These are phyloP conservation scores for Drosophila austrosaltans DNA, from an alignment of 2,888 invertebrate genomes.

Conservation along the genomic window DNA sequence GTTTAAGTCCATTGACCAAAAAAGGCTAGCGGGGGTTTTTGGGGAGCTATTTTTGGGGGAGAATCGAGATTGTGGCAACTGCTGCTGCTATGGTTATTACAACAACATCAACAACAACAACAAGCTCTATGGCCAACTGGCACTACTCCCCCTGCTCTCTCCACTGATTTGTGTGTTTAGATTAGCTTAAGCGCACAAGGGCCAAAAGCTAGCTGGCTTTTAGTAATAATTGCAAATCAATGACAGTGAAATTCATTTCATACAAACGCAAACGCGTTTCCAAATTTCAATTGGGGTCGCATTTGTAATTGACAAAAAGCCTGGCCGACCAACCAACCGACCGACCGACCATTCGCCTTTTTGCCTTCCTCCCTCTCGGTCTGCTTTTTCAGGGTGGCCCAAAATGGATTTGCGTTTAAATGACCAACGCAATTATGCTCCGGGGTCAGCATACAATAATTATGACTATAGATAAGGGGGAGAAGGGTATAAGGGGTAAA, in stretches of 20 bases:
- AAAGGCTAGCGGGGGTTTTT: background rate
- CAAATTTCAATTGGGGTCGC: slow-evolving; percentile 58
- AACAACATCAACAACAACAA: background rate
- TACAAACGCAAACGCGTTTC: slow-evolving; percentile 51
- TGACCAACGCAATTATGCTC: slow-evolving; percentile 65
- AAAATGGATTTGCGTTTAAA: slow-evolving; percentile 52
- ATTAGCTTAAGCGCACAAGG: slow-evolving; percentile 35
- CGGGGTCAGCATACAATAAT: slow-evolving; percentile 5
- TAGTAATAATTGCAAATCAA: slow-evolving; percentile 76
- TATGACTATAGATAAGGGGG: background rate
- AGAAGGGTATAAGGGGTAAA: slow-evolving; percentile 9
- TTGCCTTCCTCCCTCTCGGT: slow-evolving; percentile 12
- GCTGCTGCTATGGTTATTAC: slow-evolving; percentile 34
- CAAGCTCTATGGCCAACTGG: too few species aligned
- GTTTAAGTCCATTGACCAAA: slow-evolving; percentile 35
- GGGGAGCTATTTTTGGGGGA: background rate
- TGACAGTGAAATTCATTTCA: slow-evolving; percentile 66
- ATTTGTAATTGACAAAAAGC: slow-evolving; percentile 59
- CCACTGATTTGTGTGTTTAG: slow-evolving; percentile 43
- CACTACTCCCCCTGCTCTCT: slow-evolving; percentile 1
- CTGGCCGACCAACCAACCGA: slow-evolving; percentile 34
- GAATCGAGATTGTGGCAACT: slow-evolving; percentile 4
- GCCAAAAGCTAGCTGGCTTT: slow-evolving; percentile 49
- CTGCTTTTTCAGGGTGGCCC: slow-evolving; percentile 19
- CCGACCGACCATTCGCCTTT: slow-evolving; percentile 10